These are phyloP conservation scores for Ornithoptera alexandrae DNA, from an alignment of 2,888 invertebrate genomes.

Conservation along the genomic window DNA sequence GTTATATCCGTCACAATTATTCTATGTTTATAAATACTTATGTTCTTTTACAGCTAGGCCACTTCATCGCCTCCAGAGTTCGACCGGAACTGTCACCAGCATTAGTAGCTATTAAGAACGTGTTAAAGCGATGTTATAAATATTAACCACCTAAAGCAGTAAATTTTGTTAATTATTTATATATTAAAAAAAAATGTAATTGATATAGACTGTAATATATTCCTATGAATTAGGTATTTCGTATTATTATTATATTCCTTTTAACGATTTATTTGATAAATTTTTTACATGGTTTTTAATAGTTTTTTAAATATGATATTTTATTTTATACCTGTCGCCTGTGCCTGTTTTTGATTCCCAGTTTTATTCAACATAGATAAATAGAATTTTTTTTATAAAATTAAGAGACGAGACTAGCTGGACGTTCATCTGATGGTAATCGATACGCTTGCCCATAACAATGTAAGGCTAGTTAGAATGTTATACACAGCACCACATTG, in stretches of 20 bases:
- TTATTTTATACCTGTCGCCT: not conserved
- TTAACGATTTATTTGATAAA: not conserved
- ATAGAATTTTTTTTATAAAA: not conserved
- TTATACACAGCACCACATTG: too few species aligned
- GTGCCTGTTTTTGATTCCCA: not conserved
- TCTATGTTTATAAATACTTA: not conserved
- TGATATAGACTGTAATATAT: slow-evolving; percentile 30
- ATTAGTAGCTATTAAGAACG: slow-evolving; percentile 67
- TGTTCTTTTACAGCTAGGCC: slow-evolving; percentile 3
- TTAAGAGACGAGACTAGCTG: too few species aligned
- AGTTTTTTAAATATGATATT: not conserved
- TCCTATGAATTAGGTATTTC: not conserved
- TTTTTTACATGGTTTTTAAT: not conserved
- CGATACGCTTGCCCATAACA: too few species aligned
- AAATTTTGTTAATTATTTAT: slow-evolving; percentile 38
- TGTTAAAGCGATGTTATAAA: slow-evolving; percentile 62
- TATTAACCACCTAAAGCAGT: slow-evolving; percentile 47
- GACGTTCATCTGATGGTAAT: too few species aligned
- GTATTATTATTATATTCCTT: slow-evolving; percentile 7
- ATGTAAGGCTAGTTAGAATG: too few species aligned
- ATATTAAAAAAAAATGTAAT: slow-evolving; percentile 28
- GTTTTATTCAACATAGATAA: not conserved
- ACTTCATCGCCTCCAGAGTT: slow-evolving; percentile 44
- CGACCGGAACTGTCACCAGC: slow-evolving; percentile 54
- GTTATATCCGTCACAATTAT: not conserved